Evolutionary conservation across 1,140 invertebrate genomes (phyloP), one percentile per base, ranked within the genome.

Genomic region (Muscidifurax raptorellus): DNA sequence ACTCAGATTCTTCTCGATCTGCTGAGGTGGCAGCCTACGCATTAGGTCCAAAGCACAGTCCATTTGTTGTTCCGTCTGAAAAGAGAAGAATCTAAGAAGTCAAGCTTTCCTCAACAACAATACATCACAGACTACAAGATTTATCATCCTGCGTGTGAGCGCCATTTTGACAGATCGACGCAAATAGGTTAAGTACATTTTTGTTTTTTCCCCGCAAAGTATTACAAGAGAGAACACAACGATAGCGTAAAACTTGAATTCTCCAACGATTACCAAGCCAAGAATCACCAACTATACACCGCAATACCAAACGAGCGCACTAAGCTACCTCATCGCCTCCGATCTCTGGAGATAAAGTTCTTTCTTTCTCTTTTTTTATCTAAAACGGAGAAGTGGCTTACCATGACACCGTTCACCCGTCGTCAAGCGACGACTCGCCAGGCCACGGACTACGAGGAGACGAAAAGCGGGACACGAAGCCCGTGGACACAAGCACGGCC

Each of bases 21-120:
- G 97, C 93, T 99, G 99, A 86, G 99, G 99, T 87, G 99, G 99
- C 90, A 99, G 93, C 89, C 99, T 96, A 88, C 99, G 94, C 99
- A 99, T 99, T 89, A 99, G 95, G 94, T 99, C 99, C 88, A 99
- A 93, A 66, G 99, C 98, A 94, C 98, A 99, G 94, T 99, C 99
- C 95, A 99, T 97, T 94, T 99, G 98, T 93, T 98, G 96, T 90
- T 99, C 98, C 90, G 97, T 97, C 98, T 99, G 91, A 87, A 95
- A 95, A 86, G 83, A 69, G n/a, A 4, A 32, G 13, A 27, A 89
- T 85, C 78, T 83, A 83, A 82, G 0, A 83, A 85, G 44, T 64
- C 44, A 78, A 83, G 18, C 52, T 67, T 75, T 64, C 71, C 36
- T 83, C 30, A 81, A 71, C 18, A 27, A 52, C 36, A 64, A 40